Base-by-base conservation (phyloP, 2,797 vertebrate species). In the Lerista edwardsae region DNA sequence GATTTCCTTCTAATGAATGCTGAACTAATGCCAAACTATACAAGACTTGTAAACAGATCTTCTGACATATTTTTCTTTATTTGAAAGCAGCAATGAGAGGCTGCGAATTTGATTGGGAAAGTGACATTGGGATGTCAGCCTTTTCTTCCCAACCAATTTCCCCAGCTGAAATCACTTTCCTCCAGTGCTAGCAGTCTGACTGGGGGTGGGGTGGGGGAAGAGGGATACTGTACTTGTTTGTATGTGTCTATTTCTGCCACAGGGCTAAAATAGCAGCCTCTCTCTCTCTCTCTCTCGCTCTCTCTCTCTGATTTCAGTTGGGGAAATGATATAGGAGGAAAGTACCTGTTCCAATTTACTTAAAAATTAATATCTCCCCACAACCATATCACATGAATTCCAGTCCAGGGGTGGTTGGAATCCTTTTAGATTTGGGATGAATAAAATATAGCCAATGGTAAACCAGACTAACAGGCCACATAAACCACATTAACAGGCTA, bases 381-480 rank as follows among this genome's bases (percentile, higher is more conserved):
- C 39, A 41, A 17, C 69, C 17, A 44, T 29, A 34, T 47, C 31
- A 68, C 2, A 73, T 15, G 41, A 6, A 0, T 10, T 1, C 36
- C 31, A 15, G 1, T 36, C 6, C 4, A 55, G 51, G 19, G 19
- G 4, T 17, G 11, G n/a, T 12, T 55, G 0, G 1, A 15, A 12
- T 12, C n/a, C 59, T 36, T 86, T 57, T 31, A 51, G 29, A 79
- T 34, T 0, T 61, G 57, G 44, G 10, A 10, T 47, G 47, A 47
- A 47, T 57, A 29, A 75, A 80, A 59, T 1, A 25, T 0, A 3
- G 59, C 55, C 44, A 47, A 21, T 15, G 77, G 57, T 71, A 86
- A 91, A 87, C 65, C 71, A 86, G 86, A 90, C 9, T 61, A 61
- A 61, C 31, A 64, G 59, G 34, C 29, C 25, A 64, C n/a, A n/a